Evolutionary conservation across 1,140 invertebrate species (phyloP).

Genomic region (Drosophila funebris): DNA sequence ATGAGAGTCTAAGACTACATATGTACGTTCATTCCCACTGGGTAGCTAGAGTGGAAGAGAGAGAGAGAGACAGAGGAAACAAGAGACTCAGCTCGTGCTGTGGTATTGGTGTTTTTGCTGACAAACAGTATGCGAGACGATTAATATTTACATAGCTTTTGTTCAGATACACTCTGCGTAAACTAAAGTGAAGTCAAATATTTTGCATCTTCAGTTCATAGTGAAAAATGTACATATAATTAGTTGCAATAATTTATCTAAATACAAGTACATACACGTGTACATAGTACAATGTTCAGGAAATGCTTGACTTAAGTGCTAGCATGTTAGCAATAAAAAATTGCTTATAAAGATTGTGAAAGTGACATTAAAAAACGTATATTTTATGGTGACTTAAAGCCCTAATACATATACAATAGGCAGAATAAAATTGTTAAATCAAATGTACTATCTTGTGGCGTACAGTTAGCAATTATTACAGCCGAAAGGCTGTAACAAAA

Average conservation of each 20-base stretch:
- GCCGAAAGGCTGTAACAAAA: slow-evolving; percentile 51
- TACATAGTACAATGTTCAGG: slow-evolving; percentile 4
- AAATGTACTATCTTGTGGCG: slow-evolving; percentile 72
- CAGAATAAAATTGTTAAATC: slow-evolving; percentile 49
- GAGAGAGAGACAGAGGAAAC: slow-evolving; percentile 25
- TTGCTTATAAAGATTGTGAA: slow-evolving; percentile 28
- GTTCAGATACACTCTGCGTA: slow-evolving; percentile 27
- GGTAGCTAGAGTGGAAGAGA: slow-evolving; percentile 6
- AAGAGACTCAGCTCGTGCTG: slow-evolving; percentile 11
- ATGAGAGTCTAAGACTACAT: not conserved
- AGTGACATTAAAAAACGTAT: slow-evolving; percentile 15
- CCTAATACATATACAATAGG: slow-evolving; percentile 47
- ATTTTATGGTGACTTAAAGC: slow-evolving; percentile 23
- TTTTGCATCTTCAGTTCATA: slow-evolving; percentile 5
- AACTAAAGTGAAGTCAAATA: slow-evolving; percentile 22
- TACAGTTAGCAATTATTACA: slow-evolving; percentile 67
- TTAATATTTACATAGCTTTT: slow-evolving; percentile 33
- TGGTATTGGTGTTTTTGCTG: slow-evolving; percentile 24
- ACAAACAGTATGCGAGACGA: slow-evolving; percentile 22
- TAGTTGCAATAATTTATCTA: slow-evolving; percentile 14
- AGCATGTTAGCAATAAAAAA: not conserved
- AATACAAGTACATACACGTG: slow-evolving; percentile 4
- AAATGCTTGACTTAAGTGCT: slow-evolving; percentile 13
- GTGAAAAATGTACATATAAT: slow-evolving; percentile 7
- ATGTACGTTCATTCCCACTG: slow-evolving; percentile 14